Evolutionary conservation across 2,888 invertebrate genomes (phyloP).

Genomic region (Sminthurides aquaticus): DNA sequence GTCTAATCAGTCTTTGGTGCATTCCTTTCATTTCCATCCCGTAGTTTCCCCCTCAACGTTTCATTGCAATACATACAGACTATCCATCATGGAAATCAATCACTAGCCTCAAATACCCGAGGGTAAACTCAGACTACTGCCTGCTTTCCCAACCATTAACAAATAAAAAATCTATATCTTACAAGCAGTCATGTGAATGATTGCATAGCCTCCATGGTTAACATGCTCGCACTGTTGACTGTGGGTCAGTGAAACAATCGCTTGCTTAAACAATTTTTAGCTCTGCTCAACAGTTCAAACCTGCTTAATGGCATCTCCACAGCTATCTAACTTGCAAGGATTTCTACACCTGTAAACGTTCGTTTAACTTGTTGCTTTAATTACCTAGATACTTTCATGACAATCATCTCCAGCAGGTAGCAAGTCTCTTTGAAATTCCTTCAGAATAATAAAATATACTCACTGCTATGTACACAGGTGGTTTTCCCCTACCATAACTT

Average conservation of each 20-base stretch:
- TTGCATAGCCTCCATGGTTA: not conserved
- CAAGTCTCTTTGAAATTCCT: not conserved
- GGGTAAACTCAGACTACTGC: not conserved
- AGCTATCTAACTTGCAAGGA: too few relatives aligned
- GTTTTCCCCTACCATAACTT: not conserved
- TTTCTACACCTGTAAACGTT: too few relatives aligned
- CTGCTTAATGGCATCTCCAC: not conserved
- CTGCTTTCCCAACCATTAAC: not conserved
- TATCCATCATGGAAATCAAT: not conserved
- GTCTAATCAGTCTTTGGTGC: slow-evolving; percentile 20
- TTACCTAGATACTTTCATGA: too few relatives aligned
- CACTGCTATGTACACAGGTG: not conserved
- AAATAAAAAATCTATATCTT: too few relatives aligned
- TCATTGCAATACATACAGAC: too few relatives aligned
- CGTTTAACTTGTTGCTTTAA: too few relatives aligned
- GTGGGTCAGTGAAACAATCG: not conserved
- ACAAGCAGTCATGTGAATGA: not conserved
- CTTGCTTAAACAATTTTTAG: too few relatives aligned
- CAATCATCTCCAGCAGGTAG: too few relatives aligned
- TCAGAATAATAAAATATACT: not conserved
- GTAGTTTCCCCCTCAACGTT: not conserved
- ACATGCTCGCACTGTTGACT: not conserved
- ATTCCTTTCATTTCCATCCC: slow-evolving; percentile 11
- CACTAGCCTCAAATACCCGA: not conserved
- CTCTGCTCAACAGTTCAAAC: not conserved